Conservation (phyloP, 23 tunicate species). For the Halocynthia aurantium region DNA sequence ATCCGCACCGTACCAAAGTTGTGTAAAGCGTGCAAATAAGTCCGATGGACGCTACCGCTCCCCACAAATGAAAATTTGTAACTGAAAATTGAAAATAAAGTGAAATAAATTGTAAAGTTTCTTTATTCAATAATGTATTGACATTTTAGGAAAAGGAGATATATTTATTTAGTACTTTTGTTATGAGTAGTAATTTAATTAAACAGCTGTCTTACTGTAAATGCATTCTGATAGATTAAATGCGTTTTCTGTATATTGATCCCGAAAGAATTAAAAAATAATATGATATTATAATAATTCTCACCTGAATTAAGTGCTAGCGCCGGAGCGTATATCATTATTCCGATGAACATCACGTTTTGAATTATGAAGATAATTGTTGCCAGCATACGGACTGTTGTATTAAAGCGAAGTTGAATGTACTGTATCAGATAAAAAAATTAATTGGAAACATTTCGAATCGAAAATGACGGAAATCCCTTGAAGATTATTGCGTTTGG, state of each 20-base stretch:
- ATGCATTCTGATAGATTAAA: too few relatives aligned
- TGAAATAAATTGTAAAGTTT: too few relatives aligned
- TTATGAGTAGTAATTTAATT: too few relatives aligned
- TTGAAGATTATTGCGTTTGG: too few relatives aligned
- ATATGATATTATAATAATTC: too few relatives aligned
- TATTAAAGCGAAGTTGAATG: conserved; percentile 19
- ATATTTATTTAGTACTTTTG: too few relatives aligned
- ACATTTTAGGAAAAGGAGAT: too few relatives aligned
- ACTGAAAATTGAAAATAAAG: conserved; percentile 13
- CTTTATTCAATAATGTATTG: too few relatives aligned
- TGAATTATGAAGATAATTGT: conserved; percentile 10
- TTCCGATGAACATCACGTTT: conserved; percentile 22
- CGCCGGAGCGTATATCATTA: conserved; percentile 30
- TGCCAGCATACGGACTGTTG: conserved; percentile 1
- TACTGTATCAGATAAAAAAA: background rate
- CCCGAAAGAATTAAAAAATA: too few relatives aligned
- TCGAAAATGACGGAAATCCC: too few relatives aligned
- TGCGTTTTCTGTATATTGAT: too few relatives aligned
- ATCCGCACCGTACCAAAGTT: conserved; percentile 33
- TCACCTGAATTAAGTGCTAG: conserved; percentile 20
- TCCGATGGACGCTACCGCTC: conserved; percentile 59
- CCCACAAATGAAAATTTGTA: conserved; percentile 66
- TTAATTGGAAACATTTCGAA: background rate
- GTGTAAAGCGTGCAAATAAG: conserved; percentile 74
- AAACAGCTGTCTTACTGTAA: too few relatives aligned